phyloP scores from a whole-genome alignment of 1,140 invertebrate species.

The Drosophila malerkotliana region DNA sequence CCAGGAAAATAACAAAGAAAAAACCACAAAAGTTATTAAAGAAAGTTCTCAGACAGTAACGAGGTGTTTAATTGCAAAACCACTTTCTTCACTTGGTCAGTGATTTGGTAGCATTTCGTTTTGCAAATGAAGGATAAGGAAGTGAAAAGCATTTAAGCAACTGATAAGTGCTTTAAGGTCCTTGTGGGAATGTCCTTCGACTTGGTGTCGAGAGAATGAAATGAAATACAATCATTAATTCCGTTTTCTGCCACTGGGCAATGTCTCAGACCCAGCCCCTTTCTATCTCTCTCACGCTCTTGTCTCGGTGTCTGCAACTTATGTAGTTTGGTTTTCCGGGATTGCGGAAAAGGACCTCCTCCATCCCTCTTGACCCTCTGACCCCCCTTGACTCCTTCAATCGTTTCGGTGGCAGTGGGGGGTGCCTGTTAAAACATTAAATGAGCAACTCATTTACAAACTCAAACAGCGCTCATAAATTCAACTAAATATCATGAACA shows the following conservation, averaged over 20 bases:
- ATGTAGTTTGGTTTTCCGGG: conserved; percentile 25
- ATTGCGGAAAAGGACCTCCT: neutral
- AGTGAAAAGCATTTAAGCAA: conserved; percentile 4
- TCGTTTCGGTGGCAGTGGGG: conserved; percentile 3
- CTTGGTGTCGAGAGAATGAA: conserved; percentile 21
- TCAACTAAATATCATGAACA: conserved; percentile 81
- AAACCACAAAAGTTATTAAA: neutral
- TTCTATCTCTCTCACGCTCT: neutral
- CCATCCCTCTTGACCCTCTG: too few relatives aligned
- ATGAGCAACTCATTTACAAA: conserved; percentile 82
- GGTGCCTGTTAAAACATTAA: conserved; percentile 71
- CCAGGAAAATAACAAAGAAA: too few relatives aligned
- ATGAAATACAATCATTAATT: conserved; percentile 81
- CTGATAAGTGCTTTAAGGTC: conserved; percentile 28
- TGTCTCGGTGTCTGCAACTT: conserved; percentile 24
- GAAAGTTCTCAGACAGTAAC: neutral
- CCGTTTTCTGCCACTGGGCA: conserved; percentile 54
- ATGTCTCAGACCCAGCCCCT: conserved; percentile 23
- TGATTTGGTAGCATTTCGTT: neutral
- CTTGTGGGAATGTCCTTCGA: conserved; percentile 2
- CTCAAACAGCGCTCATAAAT: conserved; percentile 81
- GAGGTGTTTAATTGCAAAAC: conserved; percentile 2
- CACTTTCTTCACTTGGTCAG: conserved; percentile 1
- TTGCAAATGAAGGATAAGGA: neutral
- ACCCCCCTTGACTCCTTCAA: neutral